Evolutionary conservation across 2,888 invertebrate genomes (phyloP), one percentile per base, ranked within the genome.

Genomic region (Julus scanicus): DNA sequence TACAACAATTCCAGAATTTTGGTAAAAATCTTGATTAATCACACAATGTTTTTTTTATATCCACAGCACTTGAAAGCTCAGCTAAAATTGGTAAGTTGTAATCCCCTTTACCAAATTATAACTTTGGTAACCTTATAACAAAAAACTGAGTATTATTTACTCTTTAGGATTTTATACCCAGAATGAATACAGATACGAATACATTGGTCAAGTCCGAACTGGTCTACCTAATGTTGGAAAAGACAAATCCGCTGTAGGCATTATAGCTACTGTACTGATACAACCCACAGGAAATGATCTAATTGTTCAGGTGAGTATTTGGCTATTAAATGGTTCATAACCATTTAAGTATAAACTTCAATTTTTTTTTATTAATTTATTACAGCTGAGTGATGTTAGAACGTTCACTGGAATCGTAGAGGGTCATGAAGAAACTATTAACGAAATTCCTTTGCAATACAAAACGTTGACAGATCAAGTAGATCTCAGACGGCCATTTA

Each of bases 231-330:
- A 85, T 71, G 88, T 86, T 57, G 86, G 39, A 20, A 88, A 88
- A 63, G 86, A 88, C 11, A 57, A 63, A 44, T 39, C 57, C 17
- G 88, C 71, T 5, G 88, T 88, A 57, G 57, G 84, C 17, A 86
- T 88, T 29, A 90, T 89, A 13, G 89, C 90, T 8, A 86, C 90
- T 40, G 89, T 91, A 20, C 83, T 89, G 17, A 88, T 91, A 6
- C 91, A 92, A 87, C 89, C 91, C 29, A 87, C 90, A 29, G 89
- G 90, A 57, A 89, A 89, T 15, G 89, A 90, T 40, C 89, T 89
- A 15, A 88, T 90, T 17, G 57, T 90, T 71, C 89, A 90, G 90
- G 91, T 91, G 89, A 86, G 90, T 89, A 88, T 0, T 84, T 83
- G 40, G 63, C 8, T 17, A 86, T 4, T n/a, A 86, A 86, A 4